phyloP scores from a whole-genome alignment of 2,113 vertebrate genomes.

The Trematomus loennbergii region DNA sequence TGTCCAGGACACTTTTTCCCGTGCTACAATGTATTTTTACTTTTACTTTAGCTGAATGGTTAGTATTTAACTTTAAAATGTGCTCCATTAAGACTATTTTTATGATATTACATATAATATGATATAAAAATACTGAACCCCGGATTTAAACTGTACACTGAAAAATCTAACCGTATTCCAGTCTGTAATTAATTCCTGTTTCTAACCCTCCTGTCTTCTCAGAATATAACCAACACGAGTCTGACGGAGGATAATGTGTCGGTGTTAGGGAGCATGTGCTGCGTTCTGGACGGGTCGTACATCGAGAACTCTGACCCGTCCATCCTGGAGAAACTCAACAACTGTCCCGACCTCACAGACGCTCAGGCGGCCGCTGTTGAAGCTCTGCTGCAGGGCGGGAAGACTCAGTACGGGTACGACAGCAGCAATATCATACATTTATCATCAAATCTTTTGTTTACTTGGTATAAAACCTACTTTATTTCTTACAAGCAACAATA shows the following conservation, averaged over 20 bases:
- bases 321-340: constrained; percentile 79
- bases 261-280: constrained; percentile 83
- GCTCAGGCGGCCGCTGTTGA: constrained; percentile 66
- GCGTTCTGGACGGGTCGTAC: constrained; percentile 65
- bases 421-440: not conserved
- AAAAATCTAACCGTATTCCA: not conserved
- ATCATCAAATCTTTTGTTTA: not conserved
- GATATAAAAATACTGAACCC: too few species aligned
- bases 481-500: not conserved
- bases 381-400: constrained; percentile 60
- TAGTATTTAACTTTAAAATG: too few species aligned
- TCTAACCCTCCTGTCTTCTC: not conserved
- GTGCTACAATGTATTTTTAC: too few species aligned
- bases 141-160: too few species aligned
- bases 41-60: too few species aligned
- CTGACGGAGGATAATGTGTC: constrained; percentile 61
- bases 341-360: constrained; percentile 54
- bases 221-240: constrained; percentile 73
- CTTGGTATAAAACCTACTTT: not conserved
- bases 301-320: constrained; percentile 74
- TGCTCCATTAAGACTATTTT: too few species aligned
- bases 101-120: too few species aligned
- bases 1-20: too few species aligned
- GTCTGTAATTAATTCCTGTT: not conserved
- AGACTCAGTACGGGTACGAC: constrained; percentile 74